Percentiles rank a stretch among this genome's conserved stretches.
Evolutionary conservation across 1,140 invertebrate species (phyloP).

Genomic region (Drosophila setifemur): DNA sequence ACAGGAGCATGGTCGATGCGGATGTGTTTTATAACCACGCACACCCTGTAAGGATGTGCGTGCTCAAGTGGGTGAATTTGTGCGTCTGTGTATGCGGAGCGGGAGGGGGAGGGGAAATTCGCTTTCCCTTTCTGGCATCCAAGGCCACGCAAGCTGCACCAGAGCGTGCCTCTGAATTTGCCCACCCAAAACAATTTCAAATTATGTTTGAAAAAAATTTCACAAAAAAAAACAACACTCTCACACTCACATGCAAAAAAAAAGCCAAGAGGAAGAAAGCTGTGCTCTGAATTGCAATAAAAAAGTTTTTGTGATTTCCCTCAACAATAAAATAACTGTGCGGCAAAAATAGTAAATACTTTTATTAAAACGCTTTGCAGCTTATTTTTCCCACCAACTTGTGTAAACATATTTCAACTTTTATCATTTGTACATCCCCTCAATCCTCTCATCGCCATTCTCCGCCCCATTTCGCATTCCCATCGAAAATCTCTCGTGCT

Average conservation of each 20-base stretch:
- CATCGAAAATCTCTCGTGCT: conserved; percentile 10
- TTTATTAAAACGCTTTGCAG: conserved; percentile 76
- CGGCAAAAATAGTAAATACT: conserved; percentile 70
- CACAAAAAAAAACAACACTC: conserved; percentile 3
- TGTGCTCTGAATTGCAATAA: conserved; percentile 49
- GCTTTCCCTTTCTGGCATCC: conserved; percentile 35
- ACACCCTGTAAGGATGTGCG: conserved; percentile 25
- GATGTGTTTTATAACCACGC: conserved; percentile 24
- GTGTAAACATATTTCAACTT: conserved; percentile 63
- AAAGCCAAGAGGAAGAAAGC: neutral
- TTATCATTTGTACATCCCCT: conserved; percentile 43
- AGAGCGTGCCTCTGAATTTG: conserved; percentile 63
- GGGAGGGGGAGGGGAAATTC: neutral
- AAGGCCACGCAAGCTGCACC: conserved; percentile 43
- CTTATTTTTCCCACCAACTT: conserved; percentile 55
- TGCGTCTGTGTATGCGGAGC: neutral
- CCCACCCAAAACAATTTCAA: conserved; percentile 70
- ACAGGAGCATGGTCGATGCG: conserved; percentile 49
- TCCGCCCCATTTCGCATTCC: neutral
- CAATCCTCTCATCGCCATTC: neutral
- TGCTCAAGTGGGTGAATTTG: conserved; percentile 56
- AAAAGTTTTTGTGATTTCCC: conserved; percentile 66
- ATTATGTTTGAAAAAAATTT: conserved; percentile 65
- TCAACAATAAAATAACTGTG: conserved; percentile 77
- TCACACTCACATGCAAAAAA: conserved; percentile 9